Base-by-base conservation (phyloP, 2,113 vertebrate species). In the Pygoscelis adeliae region DNA sequence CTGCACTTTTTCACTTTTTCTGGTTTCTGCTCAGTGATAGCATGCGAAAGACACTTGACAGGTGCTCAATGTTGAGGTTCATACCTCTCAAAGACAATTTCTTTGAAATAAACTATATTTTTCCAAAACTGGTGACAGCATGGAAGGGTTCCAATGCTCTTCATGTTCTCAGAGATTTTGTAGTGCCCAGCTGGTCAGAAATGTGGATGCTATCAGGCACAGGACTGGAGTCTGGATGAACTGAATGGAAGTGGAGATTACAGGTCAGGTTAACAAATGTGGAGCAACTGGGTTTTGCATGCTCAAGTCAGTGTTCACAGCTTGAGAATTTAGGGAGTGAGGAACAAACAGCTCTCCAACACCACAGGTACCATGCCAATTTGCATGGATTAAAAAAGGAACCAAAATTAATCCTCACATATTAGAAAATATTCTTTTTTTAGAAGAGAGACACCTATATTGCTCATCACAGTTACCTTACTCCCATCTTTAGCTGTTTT, bases 51-150 rank as follows among this genome's bases (percentile, higher is more conserved):
- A 69, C 76, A 56, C 21, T 71, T 55, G 44, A 42, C 65, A 81
- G 53, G 62, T 62, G 40, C 27, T 83, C 30, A 40, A 1, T 2
- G 1, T 80, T 91, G 71, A 85, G 67, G 25, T 36, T 62, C 40
- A 61, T 13, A 80, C 23, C 42, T 69, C 80, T 81, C 38, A 79
- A 78, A 90, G 56, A 58, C 21, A 50, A 36, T 32, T 82, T 78
- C 0, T 82, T 74, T 66, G 44, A 79, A 93, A 76, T 22, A n/a
- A 78, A 72, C 16, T 50, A 19, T 20, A 30, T 98, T 85, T 98
- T 98, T 93, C 98, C 97, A 96, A 98, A 98, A 87, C 98, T 98
- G 97, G 98, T 98, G 72, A 95, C 96, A 63, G 98, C 98, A 93
- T 96, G 96, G 65, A 98, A 97, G 30, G 95, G 93, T 91, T 98